A percentile compares a stretch with the other conserved stretches of the same genome.
Conservation (phyloP, 2,888 invertebrate genomes). For the Tillus elongatus region DNA sequence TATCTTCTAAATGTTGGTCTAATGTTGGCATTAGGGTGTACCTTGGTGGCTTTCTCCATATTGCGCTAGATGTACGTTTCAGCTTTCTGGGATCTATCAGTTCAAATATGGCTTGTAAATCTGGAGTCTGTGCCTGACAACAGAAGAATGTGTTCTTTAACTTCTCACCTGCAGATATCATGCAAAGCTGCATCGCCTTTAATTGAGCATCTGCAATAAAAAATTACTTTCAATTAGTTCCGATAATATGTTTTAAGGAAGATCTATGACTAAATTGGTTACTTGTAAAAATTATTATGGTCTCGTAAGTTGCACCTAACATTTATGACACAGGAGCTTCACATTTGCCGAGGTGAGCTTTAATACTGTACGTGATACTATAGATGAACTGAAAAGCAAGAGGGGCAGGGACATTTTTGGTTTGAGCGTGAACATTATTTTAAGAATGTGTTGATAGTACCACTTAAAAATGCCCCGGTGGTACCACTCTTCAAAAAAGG, state of each 20-base stretch:
- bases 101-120: constrained; percentile 60
- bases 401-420: no score
- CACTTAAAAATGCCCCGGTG: no score
- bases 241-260: no score
- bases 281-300: neutral
- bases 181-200: constrained; percentile 12
- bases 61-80: constrained; percentile 64
- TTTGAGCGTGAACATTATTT: no score
- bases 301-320: no score
- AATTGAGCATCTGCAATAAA: constrained; percentile 34
- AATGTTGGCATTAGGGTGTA: constrained; percentile 41
- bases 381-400: no score
- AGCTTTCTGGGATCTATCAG: constrained; percentile 54
- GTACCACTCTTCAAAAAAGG: no score
- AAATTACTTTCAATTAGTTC: constrained; percentile 9
- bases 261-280: no score
- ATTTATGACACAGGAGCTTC: no score
- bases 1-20: neutral
- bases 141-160: constrained; percentile 53
- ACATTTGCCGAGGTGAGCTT: no score
- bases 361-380: no score
- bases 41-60: constrained; percentile 64
- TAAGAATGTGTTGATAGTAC: no score
- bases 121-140: constrained; percentile 52
- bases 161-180: constrained; percentile 22